Conservation (phyloP, 2,113 vertebrate genomes). For the Oryzias curvinotus region DNA sequence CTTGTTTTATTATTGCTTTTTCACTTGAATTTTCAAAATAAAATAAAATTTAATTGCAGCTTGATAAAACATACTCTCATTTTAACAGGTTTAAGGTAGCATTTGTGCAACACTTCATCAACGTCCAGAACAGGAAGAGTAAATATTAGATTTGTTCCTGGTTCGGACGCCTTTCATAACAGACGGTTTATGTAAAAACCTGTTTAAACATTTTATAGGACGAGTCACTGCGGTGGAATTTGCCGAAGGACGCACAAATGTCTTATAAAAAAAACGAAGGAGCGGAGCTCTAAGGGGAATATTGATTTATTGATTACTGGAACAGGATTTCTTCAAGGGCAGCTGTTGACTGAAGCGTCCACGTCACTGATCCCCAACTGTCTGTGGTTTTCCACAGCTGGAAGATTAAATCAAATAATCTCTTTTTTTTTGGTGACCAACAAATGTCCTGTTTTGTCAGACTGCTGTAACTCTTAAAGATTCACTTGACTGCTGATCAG, state of each 20-base stretch:
- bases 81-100: conserved; percentile 1
- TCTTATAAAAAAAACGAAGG: conserved; percentile 28
- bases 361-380: neutral
- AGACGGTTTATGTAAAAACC: conserved; percentile 26
- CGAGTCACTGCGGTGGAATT: conserved; percentile 55
- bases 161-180: conserved; percentile 33
- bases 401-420: neutral
- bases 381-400: conserved; percentile 12
- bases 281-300: neutral
- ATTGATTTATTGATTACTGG: conserved; percentile 56
- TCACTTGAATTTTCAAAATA: too few species aligned
- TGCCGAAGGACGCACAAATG: conserved; percentile 45
- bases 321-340: conserved; percentile 26
- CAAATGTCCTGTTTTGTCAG: neutral
- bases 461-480: neutral
- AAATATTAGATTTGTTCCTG: neutral
- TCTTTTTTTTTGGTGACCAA: neutral
- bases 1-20: too few species aligned
- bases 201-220: conserved; percentile 42
- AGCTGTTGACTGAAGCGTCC: conserved; percentile 15
- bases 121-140: neutral
- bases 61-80: neutral
- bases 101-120: conserved; percentile 7
- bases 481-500: too few species aligned
- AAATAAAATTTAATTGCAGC: too few species aligned